Conservation (phyloP, 2,888 invertebrate genomes). For the Psylliodes chrysocephalus region DNA sequence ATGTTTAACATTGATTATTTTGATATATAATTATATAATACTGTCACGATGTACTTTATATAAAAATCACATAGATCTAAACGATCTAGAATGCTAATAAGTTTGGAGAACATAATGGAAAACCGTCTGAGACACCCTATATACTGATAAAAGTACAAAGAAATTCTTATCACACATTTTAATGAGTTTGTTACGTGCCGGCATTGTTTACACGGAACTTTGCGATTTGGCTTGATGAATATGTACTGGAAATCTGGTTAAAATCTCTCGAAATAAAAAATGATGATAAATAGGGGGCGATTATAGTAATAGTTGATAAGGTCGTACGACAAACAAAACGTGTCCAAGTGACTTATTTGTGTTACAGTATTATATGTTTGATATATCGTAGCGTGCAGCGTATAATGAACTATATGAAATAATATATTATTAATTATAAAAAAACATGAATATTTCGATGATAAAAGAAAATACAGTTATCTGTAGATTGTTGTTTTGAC, state of each 20-base stretch:
- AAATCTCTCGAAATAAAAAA: conserved; percentile 31
- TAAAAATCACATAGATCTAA: too few relatives aligned
- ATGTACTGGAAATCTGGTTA: conserved; percentile 30
- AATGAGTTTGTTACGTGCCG: conserved; percentile 41
- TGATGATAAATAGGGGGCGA: conserved; percentile 27
- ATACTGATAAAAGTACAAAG: conserved; percentile 21
- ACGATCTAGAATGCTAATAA: too few relatives aligned
- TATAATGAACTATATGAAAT: neutral
- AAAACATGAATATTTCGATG: neutral
- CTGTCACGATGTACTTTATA: too few relatives aligned
- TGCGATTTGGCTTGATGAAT: conserved; percentile 36
- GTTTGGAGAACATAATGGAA: too few relatives aligned
- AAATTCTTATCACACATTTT: conserved; percentile 41
- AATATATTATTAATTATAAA: neutral
- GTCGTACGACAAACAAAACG: conserved; percentile 6
- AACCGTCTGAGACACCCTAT: neutral
- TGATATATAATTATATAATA: too few relatives aligned
- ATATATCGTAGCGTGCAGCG: neutral
- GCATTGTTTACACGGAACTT: conserved; percentile 36
- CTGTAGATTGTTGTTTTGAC: too few relatives aligned
- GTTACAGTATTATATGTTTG: conserved; percentile 3
- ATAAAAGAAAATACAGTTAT: neutral
- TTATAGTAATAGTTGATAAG: conserved; percentile 23
- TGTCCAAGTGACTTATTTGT: conserved; percentile 16
- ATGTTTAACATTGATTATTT: too few relatives aligned